Percentiles rank a stretch among this genome's conserved stretches.
Evolutionary conservation across 2,797 vertebrate genomes (phyloP).

Genomic region (Chelonia mydas): DNA sequence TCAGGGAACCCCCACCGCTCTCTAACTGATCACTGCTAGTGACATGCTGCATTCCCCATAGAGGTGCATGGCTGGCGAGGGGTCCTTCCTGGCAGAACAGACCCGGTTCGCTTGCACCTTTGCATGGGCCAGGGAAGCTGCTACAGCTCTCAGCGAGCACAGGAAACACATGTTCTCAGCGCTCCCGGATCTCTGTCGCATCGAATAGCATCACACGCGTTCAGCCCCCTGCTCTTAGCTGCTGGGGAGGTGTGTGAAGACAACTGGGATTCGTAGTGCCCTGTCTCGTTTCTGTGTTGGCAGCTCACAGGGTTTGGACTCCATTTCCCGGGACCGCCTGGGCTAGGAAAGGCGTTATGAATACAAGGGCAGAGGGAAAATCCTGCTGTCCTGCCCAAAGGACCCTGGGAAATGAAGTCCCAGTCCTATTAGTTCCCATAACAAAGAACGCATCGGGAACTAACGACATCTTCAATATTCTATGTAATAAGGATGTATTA

Average conservation of each 20-base stretch:
- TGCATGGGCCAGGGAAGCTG: background rate
- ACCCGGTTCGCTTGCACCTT: background rate
- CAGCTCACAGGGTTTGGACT: background rate
- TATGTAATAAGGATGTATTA: too few relatives aligned
- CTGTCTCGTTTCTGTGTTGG: too few relatives aligned
- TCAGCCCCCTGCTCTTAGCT: background rate
- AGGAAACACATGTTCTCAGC: background rate
- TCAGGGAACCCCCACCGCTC: background rate
- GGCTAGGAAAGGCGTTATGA: background rate
- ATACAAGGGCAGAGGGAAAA: fast-evolving
- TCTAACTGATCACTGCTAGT: background rate
- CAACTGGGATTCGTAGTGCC: background rate
- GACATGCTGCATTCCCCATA: background rate
- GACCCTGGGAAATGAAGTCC: background rate
- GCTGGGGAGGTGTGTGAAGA: background rate
- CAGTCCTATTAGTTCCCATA: background rate
- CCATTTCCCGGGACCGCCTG: background rate
- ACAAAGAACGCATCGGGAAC: background rate
- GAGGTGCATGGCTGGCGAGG: background rate
- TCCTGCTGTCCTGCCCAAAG: background rate
- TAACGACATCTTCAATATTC: background rate
- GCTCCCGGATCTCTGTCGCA: background rate
- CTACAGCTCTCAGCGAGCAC: background rate
- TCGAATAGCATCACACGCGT: background rate
- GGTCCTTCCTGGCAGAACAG: background rate